phyloP scores from a whole-genome alignment of 2,113 vertebrate genomes.

The Scatophagus argus region DNA sequence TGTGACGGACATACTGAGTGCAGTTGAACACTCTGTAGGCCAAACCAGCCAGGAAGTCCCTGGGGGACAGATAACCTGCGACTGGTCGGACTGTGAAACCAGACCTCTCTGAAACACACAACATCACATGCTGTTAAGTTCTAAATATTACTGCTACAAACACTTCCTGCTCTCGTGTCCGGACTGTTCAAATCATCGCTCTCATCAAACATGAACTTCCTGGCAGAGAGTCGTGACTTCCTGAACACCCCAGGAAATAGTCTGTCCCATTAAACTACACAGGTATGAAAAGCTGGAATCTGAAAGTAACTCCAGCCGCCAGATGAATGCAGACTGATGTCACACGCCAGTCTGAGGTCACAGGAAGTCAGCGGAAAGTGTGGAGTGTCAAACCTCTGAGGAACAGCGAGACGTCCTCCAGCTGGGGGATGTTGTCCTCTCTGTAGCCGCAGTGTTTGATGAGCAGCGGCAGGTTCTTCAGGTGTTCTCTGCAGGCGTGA shows the following conservation, averaged over 20 bases:
- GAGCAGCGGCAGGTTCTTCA: conserved; percentile 96
- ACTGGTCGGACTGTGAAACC: conserved; percentile 96
- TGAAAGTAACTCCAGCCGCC: too few relatives aligned
- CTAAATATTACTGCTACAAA: too few relatives aligned
- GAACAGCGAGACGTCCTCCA: conserved; percentile 94
- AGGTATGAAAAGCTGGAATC: too few relatives aligned
- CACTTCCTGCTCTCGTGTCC: too few relatives aligned
- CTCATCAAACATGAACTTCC: too few relatives aligned
- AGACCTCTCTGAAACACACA: conserved; percentile 88
- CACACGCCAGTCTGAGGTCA: conserved; percentile 29
- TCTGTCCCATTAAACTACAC: too few relatives aligned
- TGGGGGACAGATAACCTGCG: conserved; percentile 95
- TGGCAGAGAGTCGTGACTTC: too few relatives aligned
- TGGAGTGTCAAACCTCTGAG: conserved; percentile 87
- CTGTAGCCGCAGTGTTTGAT: conserved; percentile 93
- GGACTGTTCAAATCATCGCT: too few relatives aligned
- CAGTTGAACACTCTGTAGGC: conserved; percentile 98
- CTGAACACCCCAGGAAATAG: too few relatives aligned
- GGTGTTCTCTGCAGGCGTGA: conserved; percentile 95
- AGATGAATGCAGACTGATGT: too few relatives aligned
- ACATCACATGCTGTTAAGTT: neutral
- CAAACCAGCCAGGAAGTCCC: conserved; percentile 96
- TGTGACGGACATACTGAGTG: conserved; percentile 96
- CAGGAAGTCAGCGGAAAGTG: neutral
- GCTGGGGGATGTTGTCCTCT: conserved; percentile 96